These are phyloP conservation scores for Scolanthus callimorphus DNA, from an alignment of 92 coral and sea anemone genomes.

Conservation along the genomic window DNA sequence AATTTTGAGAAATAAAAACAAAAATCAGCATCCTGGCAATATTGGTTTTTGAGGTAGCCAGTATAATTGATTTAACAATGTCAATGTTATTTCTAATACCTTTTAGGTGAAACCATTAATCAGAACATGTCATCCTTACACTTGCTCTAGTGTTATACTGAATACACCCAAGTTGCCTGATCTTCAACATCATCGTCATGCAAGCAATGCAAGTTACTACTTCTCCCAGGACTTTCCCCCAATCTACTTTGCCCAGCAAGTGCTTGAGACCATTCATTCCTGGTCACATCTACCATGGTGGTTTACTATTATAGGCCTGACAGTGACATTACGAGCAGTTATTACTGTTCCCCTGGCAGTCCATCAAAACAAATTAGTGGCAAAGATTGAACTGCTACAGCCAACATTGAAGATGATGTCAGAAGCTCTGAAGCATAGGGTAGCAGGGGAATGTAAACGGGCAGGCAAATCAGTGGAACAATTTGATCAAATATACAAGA, in stretches of 20 bases:
- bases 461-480: conserved; percentile 65
- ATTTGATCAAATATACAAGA: conserved; percentile 65
- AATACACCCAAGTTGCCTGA: no score
- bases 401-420: conserved; percentile 94
- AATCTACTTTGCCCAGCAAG: conserved; percentile 64
- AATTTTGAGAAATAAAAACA: no score
- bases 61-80: no score
- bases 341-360: conserved; percentile 88
- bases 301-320: conserved; percentile 75
- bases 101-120: no score
- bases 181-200: conserved; percentile 47
- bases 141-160: no score
- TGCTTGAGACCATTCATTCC: conserved; percentile 68
- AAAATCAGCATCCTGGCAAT: no score
- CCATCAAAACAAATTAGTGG: conserved; percentile 78
- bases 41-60: no score
- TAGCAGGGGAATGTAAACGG: conserved; percentile 66
- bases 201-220: conserved; percentile 22
- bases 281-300: conserved; percentile 94
- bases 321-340: conserved; percentile 55
- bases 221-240: conserved; percentile 78
- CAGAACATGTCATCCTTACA: no score
- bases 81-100: no score
- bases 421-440: conserved; percentile 87
- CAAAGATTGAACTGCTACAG: conserved; percentile 87